Evolutionary conservation across 2,888 invertebrate species (phyloP).

Genomic region (Nymphalis polychloros): DNA sequence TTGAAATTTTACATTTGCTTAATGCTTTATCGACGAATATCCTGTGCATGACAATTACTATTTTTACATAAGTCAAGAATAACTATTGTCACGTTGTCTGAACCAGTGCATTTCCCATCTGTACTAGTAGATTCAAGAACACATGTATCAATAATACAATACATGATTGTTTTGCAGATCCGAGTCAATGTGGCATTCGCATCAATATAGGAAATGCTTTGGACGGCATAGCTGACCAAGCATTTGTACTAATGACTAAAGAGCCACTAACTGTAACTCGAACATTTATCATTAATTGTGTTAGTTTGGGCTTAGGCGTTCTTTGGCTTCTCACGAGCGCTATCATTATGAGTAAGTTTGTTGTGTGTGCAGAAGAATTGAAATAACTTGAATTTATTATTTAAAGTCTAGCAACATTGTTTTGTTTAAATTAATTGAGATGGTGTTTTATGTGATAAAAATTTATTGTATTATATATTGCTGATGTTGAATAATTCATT

Average conservation of each 20-base stretch:
- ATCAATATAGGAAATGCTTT: conserved; percentile 63
- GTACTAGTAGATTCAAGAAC: too few species aligned
- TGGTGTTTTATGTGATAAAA: too few species aligned
- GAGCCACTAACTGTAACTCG: conserved; percentile 58
- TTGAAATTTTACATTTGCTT: too few species aligned
- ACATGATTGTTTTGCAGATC: conserved; percentile 51
- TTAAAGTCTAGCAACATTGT: background rate
- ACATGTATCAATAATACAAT: too few species aligned
- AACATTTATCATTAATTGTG: conserved; percentile 60
- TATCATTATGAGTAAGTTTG: conserved; percentile 58
- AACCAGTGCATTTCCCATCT: too few species aligned
- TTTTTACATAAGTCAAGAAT: too few species aligned
- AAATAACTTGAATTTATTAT: background rate
- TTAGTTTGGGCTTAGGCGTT: conserved; percentile 51
- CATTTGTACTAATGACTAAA: conserved; percentile 55
- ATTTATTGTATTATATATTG: too few species aligned
- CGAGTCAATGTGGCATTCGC: conserved; percentile 51
- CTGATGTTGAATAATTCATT: background rate
- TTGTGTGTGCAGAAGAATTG: background rate
- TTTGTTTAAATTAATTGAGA: background rate
- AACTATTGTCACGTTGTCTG: too few species aligned
- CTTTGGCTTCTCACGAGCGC: conserved; percentile 60
- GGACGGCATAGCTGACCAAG: conserved; percentile 57
- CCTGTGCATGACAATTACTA: too few species aligned
- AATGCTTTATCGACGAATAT: too few species aligned